A percentile compares a stretch with the other conserved stretches of the same genome.
These are phyloP conservation scores for Agrenia bidenticulata DNA, from an alignment of 2,888 invertebrate species.

Conservation along the genomic window DNA sequence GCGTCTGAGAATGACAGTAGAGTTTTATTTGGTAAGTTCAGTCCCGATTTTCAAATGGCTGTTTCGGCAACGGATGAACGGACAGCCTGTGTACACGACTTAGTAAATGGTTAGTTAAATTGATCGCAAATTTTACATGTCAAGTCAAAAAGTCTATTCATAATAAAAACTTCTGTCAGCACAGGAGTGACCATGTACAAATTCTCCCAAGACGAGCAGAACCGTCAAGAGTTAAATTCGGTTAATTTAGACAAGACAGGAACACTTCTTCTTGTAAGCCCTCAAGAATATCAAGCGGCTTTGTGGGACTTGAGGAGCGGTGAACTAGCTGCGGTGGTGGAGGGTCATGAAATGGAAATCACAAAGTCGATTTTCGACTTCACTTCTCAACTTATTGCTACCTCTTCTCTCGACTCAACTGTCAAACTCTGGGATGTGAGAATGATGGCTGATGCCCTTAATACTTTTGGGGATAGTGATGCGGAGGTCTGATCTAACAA, in stretches of 20 bases:
- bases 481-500: conserved; percentile 18
- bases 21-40: conserved; percentile 69
- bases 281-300: conserved; percentile 24
- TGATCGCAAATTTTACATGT: not conserved
- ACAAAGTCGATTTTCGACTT: conserved; percentile 71
- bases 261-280: conserved; percentile 22
- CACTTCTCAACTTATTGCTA: conserved; percentile 67
- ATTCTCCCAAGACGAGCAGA: conserved; percentile 54
- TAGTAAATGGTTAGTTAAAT: conserved; percentile 66
- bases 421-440: conserved; percentile 71
- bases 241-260: conserved; percentile 58
- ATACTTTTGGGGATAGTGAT: conserved; percentile 17
- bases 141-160: conserved; percentile 39
- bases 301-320: conserved; percentile 46
- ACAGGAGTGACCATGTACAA: conserved; percentile 65
- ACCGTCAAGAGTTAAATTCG: conserved; percentile 75
- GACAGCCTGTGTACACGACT: conserved; percentile 71
- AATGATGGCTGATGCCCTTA: conserved; percentile 54
- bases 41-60: conserved; percentile 65
- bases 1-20: conserved; percentile 60
- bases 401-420: conserved; percentile 70
- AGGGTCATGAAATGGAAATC: conserved; percentile 68
- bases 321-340: conserved; percentile 59
- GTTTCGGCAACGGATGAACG: conserved; percentile 78
- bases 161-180: conserved; percentile 48